A percentile compares a stretch with the other conserved stretches of the same genome.
These are phyloP conservation scores for Stenotaenia linearis DNA, from an alignment of 2,888 invertebrate species.

Conservation along the genomic window DNA sequence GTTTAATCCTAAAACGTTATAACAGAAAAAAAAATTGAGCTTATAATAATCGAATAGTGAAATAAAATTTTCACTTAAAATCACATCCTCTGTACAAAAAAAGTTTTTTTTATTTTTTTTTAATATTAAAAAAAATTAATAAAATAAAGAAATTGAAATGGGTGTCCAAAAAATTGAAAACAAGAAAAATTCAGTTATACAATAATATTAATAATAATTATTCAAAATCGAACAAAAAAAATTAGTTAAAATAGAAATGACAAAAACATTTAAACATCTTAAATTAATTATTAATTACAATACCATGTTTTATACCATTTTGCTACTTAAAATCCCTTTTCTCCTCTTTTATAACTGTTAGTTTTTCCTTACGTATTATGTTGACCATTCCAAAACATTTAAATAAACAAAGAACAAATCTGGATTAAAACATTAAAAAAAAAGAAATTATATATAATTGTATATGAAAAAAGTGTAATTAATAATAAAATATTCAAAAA, in stretches of 20 bases:
- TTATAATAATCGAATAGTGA: background rate
- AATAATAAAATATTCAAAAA: constrained; percentile 41
- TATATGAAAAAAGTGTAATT: constrained; percentile 43
- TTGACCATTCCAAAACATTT: constrained; percentile 27
- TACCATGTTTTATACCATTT: background rate
- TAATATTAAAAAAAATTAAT: background rate
- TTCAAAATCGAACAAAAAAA: background rate
- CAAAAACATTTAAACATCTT: background rate
- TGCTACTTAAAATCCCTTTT: background rate
- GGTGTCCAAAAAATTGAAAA: background rate
- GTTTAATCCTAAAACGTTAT: background rate
- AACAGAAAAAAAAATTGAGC: background rate
- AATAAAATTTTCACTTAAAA: background rate
- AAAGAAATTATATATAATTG: constrained; percentile 38
- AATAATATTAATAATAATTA: background rate
- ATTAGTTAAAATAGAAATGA: background rate
- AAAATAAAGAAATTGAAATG: background rate
- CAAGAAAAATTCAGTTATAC: background rate
- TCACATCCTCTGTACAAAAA: background rate
- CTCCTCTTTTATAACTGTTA: background rate
- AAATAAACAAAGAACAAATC: constrained; percentile 16
- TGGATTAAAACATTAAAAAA: background rate
- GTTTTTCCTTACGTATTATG: background rate
- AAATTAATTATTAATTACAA: background rate
- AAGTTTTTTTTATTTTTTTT: background rate